Evolutionary conservation across 2,888 invertebrate genomes (phyloP).

Genomic region (Tetranychus truncatus): DNA sequence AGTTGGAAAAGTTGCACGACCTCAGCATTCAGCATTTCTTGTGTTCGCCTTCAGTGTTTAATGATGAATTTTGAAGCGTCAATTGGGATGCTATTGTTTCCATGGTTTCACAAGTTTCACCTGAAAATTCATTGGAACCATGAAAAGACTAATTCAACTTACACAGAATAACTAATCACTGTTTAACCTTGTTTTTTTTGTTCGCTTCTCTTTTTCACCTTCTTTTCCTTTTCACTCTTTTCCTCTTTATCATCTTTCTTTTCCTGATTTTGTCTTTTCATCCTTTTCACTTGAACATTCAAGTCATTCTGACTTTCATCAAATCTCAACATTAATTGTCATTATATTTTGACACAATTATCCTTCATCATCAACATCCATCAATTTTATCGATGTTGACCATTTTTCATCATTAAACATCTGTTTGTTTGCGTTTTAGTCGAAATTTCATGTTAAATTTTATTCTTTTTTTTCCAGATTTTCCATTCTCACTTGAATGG

Average conservation of each 20-base stretch:
- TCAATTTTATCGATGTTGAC: too few relatives aligned
- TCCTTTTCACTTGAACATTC: not conserved
- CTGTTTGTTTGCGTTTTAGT: too few relatives aligned
- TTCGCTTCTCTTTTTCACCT: not conserved
- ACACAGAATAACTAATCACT: not conserved
- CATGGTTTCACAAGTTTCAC: not conserved
- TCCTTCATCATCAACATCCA: too few relatives aligned
- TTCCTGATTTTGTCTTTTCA: not conserved
- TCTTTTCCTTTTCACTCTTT: not conserved
- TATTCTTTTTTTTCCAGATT: too few relatives aligned
- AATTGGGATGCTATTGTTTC: not conserved
- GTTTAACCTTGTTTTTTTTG: not conserved
- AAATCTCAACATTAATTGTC: too few relatives aligned
- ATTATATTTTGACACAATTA: too few relatives aligned
- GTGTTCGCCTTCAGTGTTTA: not conserved
- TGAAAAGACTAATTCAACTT: not conserved
- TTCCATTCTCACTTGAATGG: too few relatives aligned
- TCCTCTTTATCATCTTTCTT: not conserved
- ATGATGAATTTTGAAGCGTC: not conserved
- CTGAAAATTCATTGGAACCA: not conserved
- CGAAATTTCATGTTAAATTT: too few relatives aligned
- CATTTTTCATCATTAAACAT: too few relatives aligned
- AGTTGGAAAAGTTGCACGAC: too few relatives aligned
- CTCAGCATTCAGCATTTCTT: too few relatives aligned
- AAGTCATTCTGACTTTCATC: too few relatives aligned